Evolutionary conservation across 2,888 invertebrate genomes (phyloP), one percentile per base, ranked within the genome.

Genomic region (Pristionchus japonicus): DNA sequence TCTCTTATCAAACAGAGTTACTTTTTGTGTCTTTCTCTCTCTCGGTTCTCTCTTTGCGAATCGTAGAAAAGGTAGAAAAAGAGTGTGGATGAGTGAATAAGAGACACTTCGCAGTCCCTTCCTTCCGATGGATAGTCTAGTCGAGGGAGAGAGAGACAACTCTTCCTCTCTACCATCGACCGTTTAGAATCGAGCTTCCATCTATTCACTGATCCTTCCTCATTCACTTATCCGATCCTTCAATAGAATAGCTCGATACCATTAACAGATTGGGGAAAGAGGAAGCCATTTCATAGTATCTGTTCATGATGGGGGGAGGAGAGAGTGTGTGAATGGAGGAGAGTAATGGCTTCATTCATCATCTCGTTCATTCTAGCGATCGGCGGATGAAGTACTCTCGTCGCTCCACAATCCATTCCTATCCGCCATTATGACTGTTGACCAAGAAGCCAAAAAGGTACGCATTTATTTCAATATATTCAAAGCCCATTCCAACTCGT

Each of bases 371-470:
- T 92, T 92, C 70, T 90, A 93, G 93, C 91, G 93, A 40, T 91
- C 92, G 37, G 91, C 93, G 47, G 93, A 93, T 88, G 93, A 93
- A 87, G 88, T 92, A 64, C 89, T 92, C 90, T 86, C 91, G 57
- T 89, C 90, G 82, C 88, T 92, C 89, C 89, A 34, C 88, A 89
- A 31, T 82, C 64, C 57, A 15, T 49, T 57, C 34, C 74, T 86
- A 40, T 61, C 57, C 88, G 80, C 89, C 85, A 89, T 91, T 49
- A 93, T 93, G 92, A 93, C 93, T 37, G 91, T 92, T 37, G 93
- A 92, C 82, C 91, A 91, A 61, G 93, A 93, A 77, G 91, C 93
- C 40, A 93, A 93, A 88, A 93, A 93, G 91, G 93, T 92, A 20
- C 67, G 9, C 6, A 31, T 67, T 31, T n/a, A 3, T 61, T 61